Percentiles rank a stretch among this genome's conserved stretches.
Evolutionary conservation across 2,113 vertebrate species (phyloP).

Genomic region (Tylochromis polylepis): DNA sequence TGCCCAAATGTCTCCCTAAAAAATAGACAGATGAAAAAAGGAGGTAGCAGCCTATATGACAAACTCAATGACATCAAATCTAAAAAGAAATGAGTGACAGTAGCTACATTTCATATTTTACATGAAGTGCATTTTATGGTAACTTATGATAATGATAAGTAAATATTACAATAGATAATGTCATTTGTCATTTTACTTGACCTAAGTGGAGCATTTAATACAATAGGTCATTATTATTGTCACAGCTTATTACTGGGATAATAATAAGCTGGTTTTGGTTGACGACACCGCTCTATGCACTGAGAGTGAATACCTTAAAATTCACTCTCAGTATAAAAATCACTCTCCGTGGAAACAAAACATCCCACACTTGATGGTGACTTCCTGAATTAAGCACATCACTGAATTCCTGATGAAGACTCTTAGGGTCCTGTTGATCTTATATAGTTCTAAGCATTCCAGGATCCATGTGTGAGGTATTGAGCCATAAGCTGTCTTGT

Average conservation of each 20-base stretch:
- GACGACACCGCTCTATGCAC: not conserved
- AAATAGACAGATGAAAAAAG: not conserved
- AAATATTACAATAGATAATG: not conserved
- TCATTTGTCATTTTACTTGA: not conserved
- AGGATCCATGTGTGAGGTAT: not conserved
- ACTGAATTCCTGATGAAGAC: too few relatives aligned
- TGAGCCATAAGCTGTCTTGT: not conserved
- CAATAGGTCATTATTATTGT: not conserved
- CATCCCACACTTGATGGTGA: not conserved
- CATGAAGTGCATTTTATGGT: too few relatives aligned
- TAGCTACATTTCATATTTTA: not conserved
- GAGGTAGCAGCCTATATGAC: not conserved
- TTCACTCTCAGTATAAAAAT: not conserved
- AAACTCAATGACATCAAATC: not conserved
- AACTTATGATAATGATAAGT: not conserved
- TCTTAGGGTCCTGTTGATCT: too few relatives aligned
- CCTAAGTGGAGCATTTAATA: not conserved
- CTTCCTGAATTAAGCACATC: not conserved
- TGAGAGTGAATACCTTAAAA: not conserved
- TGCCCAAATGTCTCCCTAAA: not conserved
- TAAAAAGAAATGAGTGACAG: not conserved
- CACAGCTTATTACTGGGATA: too few relatives aligned
- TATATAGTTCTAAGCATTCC: not conserved
- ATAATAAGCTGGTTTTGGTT: not conserved
- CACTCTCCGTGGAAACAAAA: not conserved